Evolutionary conservation across 2,797 vertebrate species (phyloP).

Genomic region (Sebastes cheni): DNA sequence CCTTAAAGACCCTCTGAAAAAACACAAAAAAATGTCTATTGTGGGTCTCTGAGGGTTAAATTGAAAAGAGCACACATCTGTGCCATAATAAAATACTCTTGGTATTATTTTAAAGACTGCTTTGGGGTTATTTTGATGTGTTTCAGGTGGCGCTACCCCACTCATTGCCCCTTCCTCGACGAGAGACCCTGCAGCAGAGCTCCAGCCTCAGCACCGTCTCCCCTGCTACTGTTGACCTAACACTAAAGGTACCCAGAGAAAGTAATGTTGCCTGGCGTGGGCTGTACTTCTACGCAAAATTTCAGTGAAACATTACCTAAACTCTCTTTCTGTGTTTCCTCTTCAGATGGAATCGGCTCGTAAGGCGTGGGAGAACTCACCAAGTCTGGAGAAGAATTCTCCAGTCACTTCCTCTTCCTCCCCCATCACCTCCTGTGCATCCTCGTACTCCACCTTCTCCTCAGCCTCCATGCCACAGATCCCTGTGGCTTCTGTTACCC

Average conservation of each 20-base stretch:
- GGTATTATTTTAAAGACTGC: background rate
- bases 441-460: slow-evolving; percentile 94
- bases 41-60: background rate
- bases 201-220: slow-evolving; percentile 97
- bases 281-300: accelerated
- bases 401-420: slow-evolving; percentile 92
- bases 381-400: slow-evolving; percentile 93
- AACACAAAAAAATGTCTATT: too few relatives aligned
- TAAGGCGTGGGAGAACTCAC: slow-evolving; percentile 99
- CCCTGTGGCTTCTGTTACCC: slow-evolving; percentile 96
- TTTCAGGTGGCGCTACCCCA: slow-evolving; percentile 93
- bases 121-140: background rate
- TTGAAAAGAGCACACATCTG: background rate
- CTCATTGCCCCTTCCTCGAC: slow-evolving; percentile 92
- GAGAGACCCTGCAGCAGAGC: slow-evolving; percentile 95
- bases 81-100: background rate
- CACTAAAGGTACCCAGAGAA: slow-evolving; percentile 90
- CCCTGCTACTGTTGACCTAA: slow-evolving; percentile 97
- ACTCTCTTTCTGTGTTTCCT: background rate
- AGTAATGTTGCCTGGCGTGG: background rate
- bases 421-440: slow-evolving; percentile 86
- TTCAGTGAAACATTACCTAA: background rate
- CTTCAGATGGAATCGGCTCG: slow-evolving; percentile 97
- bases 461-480: slow-evolving; percentile 95
- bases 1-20: too few relatives aligned